Evolutionary conservation across 2,888 invertebrate species (phyloP).

Genomic region (Crematogaster levior): DNA sequence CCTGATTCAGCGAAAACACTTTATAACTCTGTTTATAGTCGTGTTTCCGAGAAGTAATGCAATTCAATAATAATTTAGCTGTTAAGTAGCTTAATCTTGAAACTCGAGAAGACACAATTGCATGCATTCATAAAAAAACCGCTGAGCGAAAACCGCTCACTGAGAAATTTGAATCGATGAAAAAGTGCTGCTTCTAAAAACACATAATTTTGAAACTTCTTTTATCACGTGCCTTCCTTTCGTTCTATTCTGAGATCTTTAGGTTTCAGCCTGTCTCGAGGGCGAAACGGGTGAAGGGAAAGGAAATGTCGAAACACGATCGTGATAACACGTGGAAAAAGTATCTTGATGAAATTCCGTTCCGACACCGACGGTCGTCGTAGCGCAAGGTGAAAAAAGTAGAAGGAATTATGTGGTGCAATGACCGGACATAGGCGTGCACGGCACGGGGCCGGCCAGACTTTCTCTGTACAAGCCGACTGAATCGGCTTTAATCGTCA

Average conservation of each 20-base stretch:
- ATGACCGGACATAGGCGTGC: constrained; percentile 77
- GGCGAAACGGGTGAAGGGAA: background rate
- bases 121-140: background rate
- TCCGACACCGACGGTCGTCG: constrained; percentile 34
- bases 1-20: background rate
- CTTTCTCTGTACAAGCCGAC: constrained; percentile 77
- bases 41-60: background rate
- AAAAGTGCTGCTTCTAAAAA: constrained; percentile 9
- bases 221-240: background rate
- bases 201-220: too few species aligned
- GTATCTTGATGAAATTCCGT: constrained; percentile 16
- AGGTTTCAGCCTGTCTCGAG: background rate
- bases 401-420: constrained; percentile 70
- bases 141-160: background rate
- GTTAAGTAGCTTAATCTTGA: background rate
- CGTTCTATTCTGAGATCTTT: background rate
- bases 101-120: background rate
- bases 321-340: background rate
- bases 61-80: background rate
- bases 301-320: background rate
- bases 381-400: constrained; percentile 49
- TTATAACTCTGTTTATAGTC: background rate
- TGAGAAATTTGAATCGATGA: background rate
- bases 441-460: constrained; percentile 66
- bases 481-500: constrained; percentile 77